Evolutionary conservation across 1,140 invertebrate genomes (phyloP), one percentile per base, ranked within the genome.

Genomic region (Mactra quadrangularis): DNA sequence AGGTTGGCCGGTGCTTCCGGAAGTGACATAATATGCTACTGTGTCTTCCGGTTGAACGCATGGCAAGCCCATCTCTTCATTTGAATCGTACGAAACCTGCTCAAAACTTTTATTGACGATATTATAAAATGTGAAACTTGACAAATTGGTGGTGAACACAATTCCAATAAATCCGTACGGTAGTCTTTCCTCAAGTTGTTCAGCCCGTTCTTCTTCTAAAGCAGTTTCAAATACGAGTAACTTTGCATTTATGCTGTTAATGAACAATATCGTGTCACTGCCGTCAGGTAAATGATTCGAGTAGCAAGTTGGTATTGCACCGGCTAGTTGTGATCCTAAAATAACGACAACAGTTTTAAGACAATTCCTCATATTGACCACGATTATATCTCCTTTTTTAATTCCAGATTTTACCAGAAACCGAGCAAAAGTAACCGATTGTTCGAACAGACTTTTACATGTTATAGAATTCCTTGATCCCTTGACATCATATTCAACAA

Each of bases 341-440:
- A 45, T 55, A n/a, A 45, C 6, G 4, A 55, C 22, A 15, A 55
- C 27, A 60, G 68, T 68, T 9, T 68, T 27, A 6, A 78, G 19
- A n/a, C 60, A 78, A n/a, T 78, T 78, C 4, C 55, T 52, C 62
- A 57, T 68, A 25, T 60, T 66, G 6, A 78, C 15, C 17, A 17
- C 62, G 9, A 78, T 47, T 15, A 1, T 15, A 25, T 55, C 50
- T 0, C 76, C 76, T 27, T 66, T 66, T 66, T n/a, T 15, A 11
- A 78, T 4, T 19, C 75, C 75, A 22, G 9, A 45, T 19, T 27
- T 57, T 1, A n/a, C 27, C 11, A 71, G 45, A 50, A 52, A 71
- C 13, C 33, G 33, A 17, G n/a, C 59, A 19, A 62, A 62, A 35
- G 15, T 3, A 17, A 4, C 15, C 31, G 27, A 33, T 35, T 62